Conservation (phyloP, 2,113 vertebrate species). For the Pycnonotus jocosus region DNA sequence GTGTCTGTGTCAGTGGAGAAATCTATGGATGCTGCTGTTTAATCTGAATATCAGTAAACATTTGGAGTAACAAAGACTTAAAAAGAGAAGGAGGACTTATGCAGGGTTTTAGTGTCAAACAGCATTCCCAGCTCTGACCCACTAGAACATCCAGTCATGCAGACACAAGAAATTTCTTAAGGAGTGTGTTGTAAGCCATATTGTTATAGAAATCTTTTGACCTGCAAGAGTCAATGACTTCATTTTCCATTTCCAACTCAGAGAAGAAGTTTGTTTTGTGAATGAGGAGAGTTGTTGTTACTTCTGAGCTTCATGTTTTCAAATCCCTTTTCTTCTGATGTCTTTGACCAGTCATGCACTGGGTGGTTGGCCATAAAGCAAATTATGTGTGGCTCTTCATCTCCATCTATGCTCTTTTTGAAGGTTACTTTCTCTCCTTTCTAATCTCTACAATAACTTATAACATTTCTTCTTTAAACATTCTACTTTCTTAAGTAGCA, state of each 20-base stretch:
- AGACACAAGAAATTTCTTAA: not conserved
- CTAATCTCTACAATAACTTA: not conserved
- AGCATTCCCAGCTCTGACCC: not conserved
- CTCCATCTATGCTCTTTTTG: not conserved
- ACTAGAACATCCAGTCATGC: not conserved
- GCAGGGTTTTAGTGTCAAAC: not conserved
- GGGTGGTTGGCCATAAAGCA: not conserved
- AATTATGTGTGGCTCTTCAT: constrained; percentile 10
- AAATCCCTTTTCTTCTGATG: not conserved
- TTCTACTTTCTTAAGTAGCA: constrained; percentile 17
- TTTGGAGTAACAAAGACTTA: not conserved
- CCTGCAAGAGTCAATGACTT: not conserved
- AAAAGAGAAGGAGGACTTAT: rapidly evolving
- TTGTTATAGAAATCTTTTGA: not conserved
- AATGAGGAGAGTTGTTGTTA: not conserved
- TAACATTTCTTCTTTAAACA: constrained; percentile 14
- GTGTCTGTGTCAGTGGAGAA: not conserved
- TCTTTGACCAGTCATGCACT: not conserved
- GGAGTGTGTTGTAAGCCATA: not conserved
- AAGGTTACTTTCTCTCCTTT: not conserved
- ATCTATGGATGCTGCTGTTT: not conserved
- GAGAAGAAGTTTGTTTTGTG: not conserved
- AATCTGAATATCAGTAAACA: not conserved
- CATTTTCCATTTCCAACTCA: not conserved
- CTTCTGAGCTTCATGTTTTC: not conserved